Conservation (phyloP, 2,888 invertebrate species). For the Cryptocephalus moraei region DNA sequence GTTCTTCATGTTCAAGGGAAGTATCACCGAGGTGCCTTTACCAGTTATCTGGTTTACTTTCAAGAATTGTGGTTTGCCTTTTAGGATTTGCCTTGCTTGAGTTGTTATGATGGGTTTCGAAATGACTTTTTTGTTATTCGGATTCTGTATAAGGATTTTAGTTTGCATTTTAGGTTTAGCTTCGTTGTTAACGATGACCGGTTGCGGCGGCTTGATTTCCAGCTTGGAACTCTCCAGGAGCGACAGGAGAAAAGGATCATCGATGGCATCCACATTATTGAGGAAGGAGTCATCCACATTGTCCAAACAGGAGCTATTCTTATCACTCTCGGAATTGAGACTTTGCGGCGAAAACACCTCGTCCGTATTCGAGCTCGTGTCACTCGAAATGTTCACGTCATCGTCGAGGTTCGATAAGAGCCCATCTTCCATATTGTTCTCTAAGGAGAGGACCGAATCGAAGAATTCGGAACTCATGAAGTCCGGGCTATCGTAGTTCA, state of each 20-base stretch:
- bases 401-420: constrained; percentile 27
- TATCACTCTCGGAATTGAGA: constrained; percentile 57
- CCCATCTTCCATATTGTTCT: constrained; percentile 45
- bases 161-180: constrained; percentile 12
- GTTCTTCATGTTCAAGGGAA: constrained; percentile 64
- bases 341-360: constrained; percentile 32
- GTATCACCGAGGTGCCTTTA: constrained; percentile 50
- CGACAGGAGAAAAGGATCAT: constrained; percentile 25
- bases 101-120: constrained; percentile 29
- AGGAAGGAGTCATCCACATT: constrained; percentile 22
- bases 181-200: constrained; percentile 18
- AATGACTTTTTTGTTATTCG: constrained; percentile 31
- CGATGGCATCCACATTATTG: constrained; percentile 20
- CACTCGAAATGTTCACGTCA: constrained; percentile 29
- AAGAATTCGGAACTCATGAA: constrained; percentile 49
- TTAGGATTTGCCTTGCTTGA: constrained; percentile 20
- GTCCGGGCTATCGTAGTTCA: constrained; percentile 30
- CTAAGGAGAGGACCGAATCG: constrained; percentile 56
- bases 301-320: constrained; percentile 46
- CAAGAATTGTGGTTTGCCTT: constrained; percentile 28
- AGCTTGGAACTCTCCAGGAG: constrained; percentile 19
- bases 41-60: constrained; percentile 34
- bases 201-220: constrained; percentile 10
- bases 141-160: constrained; percentile 31
- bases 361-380: constrained; percentile 28